Conservation (phyloP, 2,888 invertebrate genomes). For the Sabatieria punctata region DNA sequence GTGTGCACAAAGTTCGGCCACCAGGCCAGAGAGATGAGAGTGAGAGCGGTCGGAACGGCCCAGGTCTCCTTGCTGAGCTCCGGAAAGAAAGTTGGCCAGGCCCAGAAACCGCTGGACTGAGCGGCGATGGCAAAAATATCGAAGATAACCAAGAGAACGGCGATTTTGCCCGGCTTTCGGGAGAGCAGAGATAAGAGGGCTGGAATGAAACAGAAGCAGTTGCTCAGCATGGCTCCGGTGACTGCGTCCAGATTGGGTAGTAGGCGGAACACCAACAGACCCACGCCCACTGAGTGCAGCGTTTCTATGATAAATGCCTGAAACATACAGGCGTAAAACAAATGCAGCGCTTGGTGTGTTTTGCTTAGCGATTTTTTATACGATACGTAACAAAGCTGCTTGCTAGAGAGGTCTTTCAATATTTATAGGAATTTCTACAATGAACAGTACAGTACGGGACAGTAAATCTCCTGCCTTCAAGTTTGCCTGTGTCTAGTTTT, state of each 20-base stretch:
- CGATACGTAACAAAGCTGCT: no score
- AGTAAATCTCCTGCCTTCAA: no score
- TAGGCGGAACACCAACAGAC: conserved; percentile 65
- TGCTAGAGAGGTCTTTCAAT: no score
- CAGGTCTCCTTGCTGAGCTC: conserved; percentile 41
- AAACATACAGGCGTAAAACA: no score
- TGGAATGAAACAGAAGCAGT: conserved; percentile 80
- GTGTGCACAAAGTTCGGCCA: conserved; percentile 93
- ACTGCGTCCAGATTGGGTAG: conserved; percentile 81
- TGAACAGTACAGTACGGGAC: no score
- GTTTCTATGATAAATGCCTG: conserved; percentile 63
- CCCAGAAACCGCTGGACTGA: conserved; percentile 73
- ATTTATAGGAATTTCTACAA: no score
- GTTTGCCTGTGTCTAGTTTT: no score
- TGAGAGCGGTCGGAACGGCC: conserved; percentile 65
- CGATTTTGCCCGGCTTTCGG: conserved; percentile 37
- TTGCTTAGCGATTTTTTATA: no score
- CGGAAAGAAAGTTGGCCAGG: conserved; percentile 52
- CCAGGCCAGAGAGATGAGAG: conserved; percentile 62
- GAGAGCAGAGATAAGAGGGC: conserved; percentile 41
- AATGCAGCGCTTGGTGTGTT: no score
- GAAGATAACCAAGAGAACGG: conserved; percentile 28
- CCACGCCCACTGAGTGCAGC: conserved; percentile 67
- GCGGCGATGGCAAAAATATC: conserved; percentile 69
- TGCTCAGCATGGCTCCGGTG: conserved; percentile 85